Evolutionary conservation across 64 coral and sea anemone species (phyloP), one percentile per base, ranked within the genome.

Genomic region (Montipora foliosa): DNA sequence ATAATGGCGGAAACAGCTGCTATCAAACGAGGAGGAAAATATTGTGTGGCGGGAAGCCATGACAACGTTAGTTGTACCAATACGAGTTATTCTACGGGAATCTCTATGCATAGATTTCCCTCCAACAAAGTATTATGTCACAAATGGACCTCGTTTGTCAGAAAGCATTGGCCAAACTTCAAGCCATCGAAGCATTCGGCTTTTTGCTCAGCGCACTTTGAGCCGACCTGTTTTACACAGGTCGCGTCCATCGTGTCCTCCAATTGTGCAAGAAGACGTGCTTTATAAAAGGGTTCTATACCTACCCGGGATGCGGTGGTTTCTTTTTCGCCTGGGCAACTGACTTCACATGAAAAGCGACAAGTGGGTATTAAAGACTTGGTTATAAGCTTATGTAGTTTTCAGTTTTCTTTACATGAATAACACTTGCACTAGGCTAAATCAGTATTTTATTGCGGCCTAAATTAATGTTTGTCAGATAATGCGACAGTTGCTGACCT

Each of bases 221-320:
- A 25, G 25, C 25, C 25, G 25, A 25, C 25, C 25, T 25, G 25
- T 25, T 25, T 25, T 1, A 25, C 25, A 25, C 25, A 25, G 25
- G 25, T 25, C 25, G 25, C 62, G 13, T 52, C 76, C 44, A 49
- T 79, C 25, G 88, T 62, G 49, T 16, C 74, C 79, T 90, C 76
- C n/a, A 60, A 69, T 49, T 60, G 88, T 22, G 67, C 68, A 67
- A 90, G 69, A 61, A 22, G 70, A 74, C 70, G 70, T 74, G 24
- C 70, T 74, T 74, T 74, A 74, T 0, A 74, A 74, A 74, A 74
- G 70, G 70, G 70, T 74, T 74, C 70, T 74, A 74, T 74, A 74
- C 70, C n/a, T 24, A 25, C 70, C 70, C 70, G 70, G 70, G 70
- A 74, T 25, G 25, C 0, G 70, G 19, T 74, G 70, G 70, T 74